These are phyloP conservation scores for Amphiduros pacificus DNA, from an alignment of 2,888 invertebrate genomes.

Conservation along the genomic window DNA sequence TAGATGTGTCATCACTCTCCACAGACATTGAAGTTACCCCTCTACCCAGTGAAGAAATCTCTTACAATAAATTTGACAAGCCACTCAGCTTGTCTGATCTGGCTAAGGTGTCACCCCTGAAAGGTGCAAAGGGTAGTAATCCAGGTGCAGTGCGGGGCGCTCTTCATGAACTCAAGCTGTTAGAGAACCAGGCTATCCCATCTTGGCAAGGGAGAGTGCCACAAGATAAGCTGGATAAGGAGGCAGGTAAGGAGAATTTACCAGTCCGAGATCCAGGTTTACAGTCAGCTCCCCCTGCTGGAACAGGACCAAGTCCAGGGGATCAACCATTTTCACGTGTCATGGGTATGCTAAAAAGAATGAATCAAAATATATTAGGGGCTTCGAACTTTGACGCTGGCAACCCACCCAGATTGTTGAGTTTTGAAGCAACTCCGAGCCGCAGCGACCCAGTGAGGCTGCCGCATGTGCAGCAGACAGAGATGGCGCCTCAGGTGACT, in stretches of 20 bases:
- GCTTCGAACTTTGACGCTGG: too few relatives aligned
- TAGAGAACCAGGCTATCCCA: constrained; percentile 6
- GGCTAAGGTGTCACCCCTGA: not conserved
- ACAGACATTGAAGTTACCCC: constrained; percentile 21
- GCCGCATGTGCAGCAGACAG: not conserved
- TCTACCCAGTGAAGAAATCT: constrained; percentile 15
- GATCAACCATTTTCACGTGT: constrained; percentile 7
- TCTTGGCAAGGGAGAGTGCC: not conserved
- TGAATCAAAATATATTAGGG: constrained; percentile 8
- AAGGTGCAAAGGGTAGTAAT: too few relatives aligned
- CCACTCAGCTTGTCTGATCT: constrained; percentile 17
- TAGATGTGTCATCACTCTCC: not conserved
- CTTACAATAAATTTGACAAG: not conserved
- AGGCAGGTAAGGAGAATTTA: constrained; percentile 7
- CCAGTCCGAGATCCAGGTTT: too few relatives aligned
- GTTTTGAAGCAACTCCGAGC: not conserved
- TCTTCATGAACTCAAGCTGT: not conserved
- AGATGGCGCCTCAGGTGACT: not conserved
- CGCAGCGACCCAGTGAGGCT: not conserved
- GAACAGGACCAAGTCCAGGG: too few relatives aligned
- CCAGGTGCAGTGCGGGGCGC: constrained; percentile 6
- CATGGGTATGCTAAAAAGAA: constrained; percentile 4
- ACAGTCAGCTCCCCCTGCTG: too few relatives aligned
- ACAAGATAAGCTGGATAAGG: not conserved
- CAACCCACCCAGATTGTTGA: too few relatives aligned